A percentile compares a stretch with the other conserved stretches of the same genome.
These are phyloP conservation scores for Aldabrachelys gigantea DNA, from an alignment of 2,113 vertebrate species.

Conservation along the genomic window DNA sequence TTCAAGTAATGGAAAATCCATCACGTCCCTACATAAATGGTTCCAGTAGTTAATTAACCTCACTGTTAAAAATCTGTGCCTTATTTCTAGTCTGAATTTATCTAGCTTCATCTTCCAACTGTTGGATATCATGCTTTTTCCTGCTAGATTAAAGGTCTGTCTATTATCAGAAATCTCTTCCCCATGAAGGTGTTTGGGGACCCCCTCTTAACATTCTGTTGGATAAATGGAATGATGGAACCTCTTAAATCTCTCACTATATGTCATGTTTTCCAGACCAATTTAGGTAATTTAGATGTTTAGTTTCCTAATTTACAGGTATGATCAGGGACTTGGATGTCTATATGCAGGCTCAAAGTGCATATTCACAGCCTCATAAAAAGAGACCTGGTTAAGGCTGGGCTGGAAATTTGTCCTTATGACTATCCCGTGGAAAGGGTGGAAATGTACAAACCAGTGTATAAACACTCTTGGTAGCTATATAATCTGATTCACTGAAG, in stretches of 20 bases:
- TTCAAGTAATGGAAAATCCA: background rate
- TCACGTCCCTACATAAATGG: background rate
- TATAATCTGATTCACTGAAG: background rate
- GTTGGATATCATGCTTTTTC: background rate
- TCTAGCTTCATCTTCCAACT: constrained; percentile 26
- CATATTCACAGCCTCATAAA: constrained; percentile 1
- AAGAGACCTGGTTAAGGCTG: background rate
- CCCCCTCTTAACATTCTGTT: background rate
- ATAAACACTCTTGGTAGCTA: background rate
- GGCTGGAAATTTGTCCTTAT: background rate
- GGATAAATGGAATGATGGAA: background rate
- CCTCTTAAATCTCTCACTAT: background rate
- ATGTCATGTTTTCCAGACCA: background rate
- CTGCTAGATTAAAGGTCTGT: background rate
- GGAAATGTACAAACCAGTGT: background rate
- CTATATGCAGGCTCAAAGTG: background rate
- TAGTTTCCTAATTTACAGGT: background rate
- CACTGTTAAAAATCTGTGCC: constrained; percentile 11
- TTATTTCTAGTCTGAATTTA: constrained; percentile 12
- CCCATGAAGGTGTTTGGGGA: background rate
- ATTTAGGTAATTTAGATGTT: background rate
- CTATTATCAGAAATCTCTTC: background rate
- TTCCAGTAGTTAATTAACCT: constrained; percentile 12
- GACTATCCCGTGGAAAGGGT: constrained; percentile 24
- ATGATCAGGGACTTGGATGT: background rate